Conservation (phyloP, 2,113 vertebrate species). For the Malaclemys terrapin region DNA sequence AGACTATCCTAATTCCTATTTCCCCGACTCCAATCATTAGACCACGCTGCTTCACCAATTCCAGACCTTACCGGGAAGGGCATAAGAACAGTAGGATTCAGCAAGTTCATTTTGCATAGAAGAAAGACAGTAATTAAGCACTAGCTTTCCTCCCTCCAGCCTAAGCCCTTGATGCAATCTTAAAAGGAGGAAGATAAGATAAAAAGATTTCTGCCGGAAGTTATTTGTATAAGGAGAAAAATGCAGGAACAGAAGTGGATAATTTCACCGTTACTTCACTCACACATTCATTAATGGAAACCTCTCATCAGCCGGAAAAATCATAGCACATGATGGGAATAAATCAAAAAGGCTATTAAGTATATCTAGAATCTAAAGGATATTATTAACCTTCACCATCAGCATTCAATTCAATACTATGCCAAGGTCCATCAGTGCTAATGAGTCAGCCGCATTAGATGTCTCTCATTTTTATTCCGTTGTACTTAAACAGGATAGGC, state of each 20-base stretch:
- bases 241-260: slow-evolving; percentile 36
- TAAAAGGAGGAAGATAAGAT: slow-evolving; percentile 55
- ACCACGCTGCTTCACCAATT: not conserved
- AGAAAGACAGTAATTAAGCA: slow-evolving; percentile 68
- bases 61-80: not conserved
- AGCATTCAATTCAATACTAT: not conserved
- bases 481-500: not conserved
- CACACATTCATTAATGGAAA: slow-evolving; percentile 35
- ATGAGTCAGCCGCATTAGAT: not conserved
- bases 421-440: not conserved
- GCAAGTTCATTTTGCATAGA: slow-evolving; percentile 29
- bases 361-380: not conserved
- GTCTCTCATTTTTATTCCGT: not conserved
- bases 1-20: not conserved
- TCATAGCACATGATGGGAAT: not conserved
- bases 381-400: not conserved
- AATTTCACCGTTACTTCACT: slow-evolving; percentile 38
- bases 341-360: not conserved
- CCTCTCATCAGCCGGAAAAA: slow-evolving; percentile 33
- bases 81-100: slow-evolving; percentile 41
- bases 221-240: slow-evolving; percentile 67
- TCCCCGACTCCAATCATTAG: not conserved
- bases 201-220: slow-evolving; percentile 65
- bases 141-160: slow-evolving; percentile 48
- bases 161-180: not conserved